These are phyloP conservation scores for Poecilia velifera DNA, from an alignment of 2,797 vertebrate genomes.

Conservation along the genomic window DNA sequence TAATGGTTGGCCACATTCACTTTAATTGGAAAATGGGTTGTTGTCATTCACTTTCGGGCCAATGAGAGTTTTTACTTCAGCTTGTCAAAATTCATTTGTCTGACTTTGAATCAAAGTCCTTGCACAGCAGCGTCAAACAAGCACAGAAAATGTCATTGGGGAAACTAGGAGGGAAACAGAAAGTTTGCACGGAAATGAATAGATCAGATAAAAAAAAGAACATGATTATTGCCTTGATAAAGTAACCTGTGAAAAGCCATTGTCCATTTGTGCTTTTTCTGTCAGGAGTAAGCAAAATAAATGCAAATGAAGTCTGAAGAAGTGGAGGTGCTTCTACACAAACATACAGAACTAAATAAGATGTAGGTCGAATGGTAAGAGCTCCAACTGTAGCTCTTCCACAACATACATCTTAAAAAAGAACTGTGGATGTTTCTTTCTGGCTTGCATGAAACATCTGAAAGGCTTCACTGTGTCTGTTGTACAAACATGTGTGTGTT, in stretches of 20 bases:
- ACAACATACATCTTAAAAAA: slow-evolving; percentile 28
- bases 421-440: slow-evolving; percentile 29
- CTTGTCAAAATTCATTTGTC: slow-evolving; percentile 4
- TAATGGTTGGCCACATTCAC: neutral
- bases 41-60: slow-evolving; percentile 11
- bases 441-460: slow-evolving; percentile 34
- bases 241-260: neutral
- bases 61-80: neutral
- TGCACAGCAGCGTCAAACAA: neutral
- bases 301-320: slow-evolving; percentile 19
- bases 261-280: slow-evolving; percentile 18
- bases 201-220: neutral
- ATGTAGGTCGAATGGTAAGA: slow-evolving; percentile 14
- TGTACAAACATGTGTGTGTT: neutral
- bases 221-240: neutral
- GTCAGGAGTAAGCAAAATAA: slow-evolving; percentile 4
- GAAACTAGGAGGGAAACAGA: neutral
- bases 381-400: slow-evolving; percentile 42
- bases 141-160: neutral
- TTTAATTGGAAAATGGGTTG: slow-evolving; percentile 15
- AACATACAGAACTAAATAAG: neutral
- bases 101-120: neutral
- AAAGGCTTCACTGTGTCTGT: slow-evolving; percentile 20
- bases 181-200: slow-evolving; percentile 7
- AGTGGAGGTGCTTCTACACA: slow-evolving; percentile 12